These are phyloP conservation scores for Odobenus rosmarus DNA, from an alignment of 2,113 vertebrate species.

Conservation along the genomic window DNA sequence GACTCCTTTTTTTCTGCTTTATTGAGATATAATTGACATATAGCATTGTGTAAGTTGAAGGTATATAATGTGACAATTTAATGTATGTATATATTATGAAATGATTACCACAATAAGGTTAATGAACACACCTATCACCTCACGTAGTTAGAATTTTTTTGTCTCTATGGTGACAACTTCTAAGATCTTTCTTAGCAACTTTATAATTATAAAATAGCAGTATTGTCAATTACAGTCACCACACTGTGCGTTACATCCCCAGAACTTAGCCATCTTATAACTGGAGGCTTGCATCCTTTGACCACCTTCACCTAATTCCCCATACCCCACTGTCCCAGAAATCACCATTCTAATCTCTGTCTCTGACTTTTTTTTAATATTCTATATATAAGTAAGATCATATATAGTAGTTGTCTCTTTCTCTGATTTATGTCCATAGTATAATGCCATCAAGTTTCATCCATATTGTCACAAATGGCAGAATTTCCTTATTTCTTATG, in stretches of 20 bases:
- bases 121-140: not conserved
- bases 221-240: not conserved
- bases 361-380: not conserved
- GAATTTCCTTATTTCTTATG: not conserved
- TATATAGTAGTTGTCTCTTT: not conserved
- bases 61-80: not conserved
- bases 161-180: not conserved
- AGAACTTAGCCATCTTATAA: not conserved
- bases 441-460: not conserved
- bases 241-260: not conserved
- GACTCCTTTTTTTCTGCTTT: not conserved
- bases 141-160: not conserved
- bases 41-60: not conserved
- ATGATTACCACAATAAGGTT: not conserved
- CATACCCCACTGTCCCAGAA: not conserved
- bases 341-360: not conserved
- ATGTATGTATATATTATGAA: not conserved
- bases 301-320: not conserved
- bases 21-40: not conserved
- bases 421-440: not conserved
- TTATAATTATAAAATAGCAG: not conserved
- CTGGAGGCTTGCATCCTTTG: not conserved
- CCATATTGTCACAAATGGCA: not conserved
- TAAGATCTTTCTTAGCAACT: not conserved
- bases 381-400: not conserved